Conservation (phyloP, 2,113 vertebrate genomes). For the Campylorhamphus procurvoides region DNA sequence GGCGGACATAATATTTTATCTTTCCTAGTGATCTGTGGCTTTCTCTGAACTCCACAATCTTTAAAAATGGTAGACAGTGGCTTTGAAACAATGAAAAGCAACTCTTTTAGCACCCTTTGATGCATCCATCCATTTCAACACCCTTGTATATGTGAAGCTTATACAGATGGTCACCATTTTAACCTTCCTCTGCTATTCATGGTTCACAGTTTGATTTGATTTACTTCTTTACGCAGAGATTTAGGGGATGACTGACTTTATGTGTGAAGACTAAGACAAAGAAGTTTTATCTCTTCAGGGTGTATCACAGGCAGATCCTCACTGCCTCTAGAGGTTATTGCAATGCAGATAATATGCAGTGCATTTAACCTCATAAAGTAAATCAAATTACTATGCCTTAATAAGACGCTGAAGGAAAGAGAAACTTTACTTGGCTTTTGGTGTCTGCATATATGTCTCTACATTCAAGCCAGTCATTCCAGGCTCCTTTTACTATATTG, state of each 20-base stretch:
- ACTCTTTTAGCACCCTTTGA: not conserved
- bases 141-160: not conserved
- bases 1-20: not conserved
- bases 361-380: not conserved
- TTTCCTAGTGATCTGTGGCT: not conserved
- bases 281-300: not conserved
- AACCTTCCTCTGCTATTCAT: not conserved
- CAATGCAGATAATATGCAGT: not conserved
- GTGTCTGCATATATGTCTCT: not conserved
- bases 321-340: not conserved
- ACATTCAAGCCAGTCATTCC: not conserved
- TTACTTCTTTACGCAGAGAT: not conserved
- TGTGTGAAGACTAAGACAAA: not conserved
- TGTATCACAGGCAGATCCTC: not conserved
- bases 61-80: not conserved
- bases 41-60: not conserved
- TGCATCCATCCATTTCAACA: not conserved
- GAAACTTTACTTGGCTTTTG: not conserved
- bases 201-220: not conserved
- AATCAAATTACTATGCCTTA: not conserved
- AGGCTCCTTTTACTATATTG: not conserved
- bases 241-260: not conserved
- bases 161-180: not conserved
- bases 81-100: not conserved
- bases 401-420: not conserved